Percentiles rank a stretch among this genome's conserved stretches.
Evolutionary conservation across 30 jellyfish, hydroid and myxozoan species (phyloP).

Genomic region (Nemopilema nomurai): DNA sequence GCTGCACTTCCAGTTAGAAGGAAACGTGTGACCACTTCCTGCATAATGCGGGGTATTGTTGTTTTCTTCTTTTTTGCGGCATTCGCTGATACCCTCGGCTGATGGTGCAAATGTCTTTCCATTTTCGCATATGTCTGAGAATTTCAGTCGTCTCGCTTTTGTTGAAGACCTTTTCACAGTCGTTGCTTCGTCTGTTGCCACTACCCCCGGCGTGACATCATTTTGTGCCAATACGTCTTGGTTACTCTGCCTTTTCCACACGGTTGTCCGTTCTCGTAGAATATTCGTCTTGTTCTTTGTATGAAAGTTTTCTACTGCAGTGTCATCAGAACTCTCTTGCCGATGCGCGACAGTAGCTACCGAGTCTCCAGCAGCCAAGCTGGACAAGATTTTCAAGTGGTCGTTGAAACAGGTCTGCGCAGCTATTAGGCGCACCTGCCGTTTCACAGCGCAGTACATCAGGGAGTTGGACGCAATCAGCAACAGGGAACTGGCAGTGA

Average conservation of each 20-base stretch:
- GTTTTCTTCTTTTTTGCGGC: not conserved
- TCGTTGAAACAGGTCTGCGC: constrained; percentile 22
- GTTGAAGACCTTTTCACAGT: not conserved
- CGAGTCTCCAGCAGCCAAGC: not conserved
- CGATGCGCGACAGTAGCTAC: not conserved
- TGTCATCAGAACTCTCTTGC: not conserved
- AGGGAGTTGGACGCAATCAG: constrained; percentile 17
- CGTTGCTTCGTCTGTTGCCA: not conserved
- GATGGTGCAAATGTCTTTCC: not conserved
- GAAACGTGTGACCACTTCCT: not conserved
- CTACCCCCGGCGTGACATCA: not conserved
- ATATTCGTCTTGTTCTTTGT: not conserved
- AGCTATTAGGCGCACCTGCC: constrained; percentile 27
- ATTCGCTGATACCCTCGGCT: not conserved
- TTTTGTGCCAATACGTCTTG: not conserved
- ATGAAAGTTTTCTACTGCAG: not conserved
- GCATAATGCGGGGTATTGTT: not conserved
- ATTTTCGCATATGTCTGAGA: not conserved
- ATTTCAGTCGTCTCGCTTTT: not conserved
- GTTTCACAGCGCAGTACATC: constrained; percentile 27
- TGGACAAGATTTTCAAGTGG: not conserved
- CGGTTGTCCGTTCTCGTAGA: not conserved
- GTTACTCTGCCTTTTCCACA: not conserved
- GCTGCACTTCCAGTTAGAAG: not conserved
- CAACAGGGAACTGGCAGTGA: constrained; percentile 18